These are phyloP conservation scores for Elephas maximus DNA, from an alignment of 2,113 vertebrate genomes.

Conservation along the genomic window DNA sequence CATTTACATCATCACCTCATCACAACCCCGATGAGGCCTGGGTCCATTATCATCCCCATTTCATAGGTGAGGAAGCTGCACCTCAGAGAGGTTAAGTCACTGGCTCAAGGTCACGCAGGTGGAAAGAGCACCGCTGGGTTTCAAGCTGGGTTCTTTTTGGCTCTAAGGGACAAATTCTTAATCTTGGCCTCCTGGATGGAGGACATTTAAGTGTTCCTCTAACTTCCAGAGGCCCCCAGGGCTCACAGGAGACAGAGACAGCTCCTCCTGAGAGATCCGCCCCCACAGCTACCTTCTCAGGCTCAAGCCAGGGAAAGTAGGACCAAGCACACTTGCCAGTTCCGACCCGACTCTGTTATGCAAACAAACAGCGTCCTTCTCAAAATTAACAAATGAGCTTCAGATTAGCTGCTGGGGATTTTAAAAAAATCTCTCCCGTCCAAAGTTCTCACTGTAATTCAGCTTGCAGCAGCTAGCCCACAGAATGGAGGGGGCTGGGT, in stretches of 20 bases:
- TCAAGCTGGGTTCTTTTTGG: neutral
- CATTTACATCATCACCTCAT: neutral
- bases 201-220: neutral
- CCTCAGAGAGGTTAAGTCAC: neutral
- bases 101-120: neutral
- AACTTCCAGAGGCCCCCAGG: neutral
- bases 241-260: neutral
- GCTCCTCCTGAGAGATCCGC: neutral
- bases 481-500: neutral
- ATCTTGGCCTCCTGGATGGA: neutral
- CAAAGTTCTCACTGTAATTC: constrained; percentile 42
- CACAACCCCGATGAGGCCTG: neutral
- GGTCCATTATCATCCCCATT: neutral
- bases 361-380: constrained; percentile 57
- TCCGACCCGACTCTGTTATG: neutral
- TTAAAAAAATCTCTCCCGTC: neutral
- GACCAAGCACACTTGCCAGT: neutral
- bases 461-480: constrained; percentile 1
- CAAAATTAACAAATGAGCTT: constrained; percentile 61
- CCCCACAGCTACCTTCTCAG: neutral
- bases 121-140: neutral
- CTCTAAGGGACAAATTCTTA: neutral
- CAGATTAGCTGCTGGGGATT: constrained; percentile 15
- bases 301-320: neutral
- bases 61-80: neutral